phyloP scores from a whole-genome alignment of 2,888 invertebrate genomes.

The Plutella xylostella region DNA sequence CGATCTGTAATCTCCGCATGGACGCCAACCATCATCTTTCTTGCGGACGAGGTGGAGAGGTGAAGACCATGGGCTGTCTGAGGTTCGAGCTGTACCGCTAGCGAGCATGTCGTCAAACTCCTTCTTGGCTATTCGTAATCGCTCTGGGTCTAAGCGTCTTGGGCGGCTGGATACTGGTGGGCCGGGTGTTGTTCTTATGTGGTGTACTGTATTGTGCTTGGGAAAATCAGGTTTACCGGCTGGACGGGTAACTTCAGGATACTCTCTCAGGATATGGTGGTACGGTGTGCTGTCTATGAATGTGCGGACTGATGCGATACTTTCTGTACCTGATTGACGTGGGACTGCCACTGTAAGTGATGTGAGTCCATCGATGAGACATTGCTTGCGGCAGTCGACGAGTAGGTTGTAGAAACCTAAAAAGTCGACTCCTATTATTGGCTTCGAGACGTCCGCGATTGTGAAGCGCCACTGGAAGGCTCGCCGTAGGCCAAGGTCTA shows the following conservation, averaged over 20 bases:
- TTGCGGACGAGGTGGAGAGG: slow-evolving; percentile 24
- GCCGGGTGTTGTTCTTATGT: neutral
- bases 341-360: neutral
- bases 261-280: neutral
- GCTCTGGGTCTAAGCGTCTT: neutral
- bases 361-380: neutral
- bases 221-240: neutral
- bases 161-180: neutral
- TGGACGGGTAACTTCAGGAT: neutral
- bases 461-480: slow-evolving; percentile 12
- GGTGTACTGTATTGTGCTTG: neutral
- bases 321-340: neutral
- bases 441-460: slow-evolving; percentile 12
- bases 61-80: slow-evolving; percentile 21
- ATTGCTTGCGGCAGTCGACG: neutral
- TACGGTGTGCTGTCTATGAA: neutral
- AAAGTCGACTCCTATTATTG: slow-evolving; percentile 16
- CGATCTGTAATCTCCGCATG: slow-evolving; percentile 27
- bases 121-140: neutral
- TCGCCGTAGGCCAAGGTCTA: slow-evolving; percentile 7
- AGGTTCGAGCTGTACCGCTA: neutral
- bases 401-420: slow-evolving; percentile 5
- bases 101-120: neutral
- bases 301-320: neutral
- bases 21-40: too few relatives aligned